Evolutionary conservation across 2,797 vertebrate species (phyloP), one percentile per base, ranked within the genome.

Genomic region (Myiotriccus ornatus): DNA sequence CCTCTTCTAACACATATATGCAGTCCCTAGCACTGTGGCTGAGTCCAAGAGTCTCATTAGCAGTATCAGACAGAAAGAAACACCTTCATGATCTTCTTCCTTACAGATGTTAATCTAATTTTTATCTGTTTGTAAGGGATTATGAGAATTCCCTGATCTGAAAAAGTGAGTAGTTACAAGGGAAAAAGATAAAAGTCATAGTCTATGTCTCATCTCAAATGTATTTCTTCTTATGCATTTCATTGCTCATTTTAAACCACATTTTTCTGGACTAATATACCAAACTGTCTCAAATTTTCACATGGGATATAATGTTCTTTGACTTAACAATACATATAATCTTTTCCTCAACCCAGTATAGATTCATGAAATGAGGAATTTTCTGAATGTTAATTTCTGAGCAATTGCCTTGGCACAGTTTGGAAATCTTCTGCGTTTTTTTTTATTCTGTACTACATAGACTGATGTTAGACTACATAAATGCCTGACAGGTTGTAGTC

Each of bases 51-150:
- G 62, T 32, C 46, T 85, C 64, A 56, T 84, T 74, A 87, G 24
- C 34, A 80, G 34, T 11, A 84, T 35, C 47, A 90, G 22, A 77
- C 12, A 77, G 59, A 85, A 60, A 18, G 34, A 93, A 92, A 90
- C 81, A 77, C 60, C 78, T 77, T 85, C 41, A 46, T 80, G 27
- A 83, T 43, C 82, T 60, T 64, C 49, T 71, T 68, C 15, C 43
- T 87, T 77, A 27, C 63, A 83, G 71, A 83, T 76, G 34, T 74
- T 95, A 84, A 69, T 76, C 80, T 76, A 56, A 59, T 96, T 90
- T 95, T 41, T 24, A 88, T 55, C 24, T 87, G 37, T 44, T 74
- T 82, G 24, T 47, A 65, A 84, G 15, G 18, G 52, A 81, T 67
- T 39, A 89, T 84, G 52, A 94, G 67, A 90, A 83, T 43, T 76